phyloP scores from a whole-genome alignment of 2,113 vertebrate genomes.

The Melanotaenia duboulayi region DNA sequence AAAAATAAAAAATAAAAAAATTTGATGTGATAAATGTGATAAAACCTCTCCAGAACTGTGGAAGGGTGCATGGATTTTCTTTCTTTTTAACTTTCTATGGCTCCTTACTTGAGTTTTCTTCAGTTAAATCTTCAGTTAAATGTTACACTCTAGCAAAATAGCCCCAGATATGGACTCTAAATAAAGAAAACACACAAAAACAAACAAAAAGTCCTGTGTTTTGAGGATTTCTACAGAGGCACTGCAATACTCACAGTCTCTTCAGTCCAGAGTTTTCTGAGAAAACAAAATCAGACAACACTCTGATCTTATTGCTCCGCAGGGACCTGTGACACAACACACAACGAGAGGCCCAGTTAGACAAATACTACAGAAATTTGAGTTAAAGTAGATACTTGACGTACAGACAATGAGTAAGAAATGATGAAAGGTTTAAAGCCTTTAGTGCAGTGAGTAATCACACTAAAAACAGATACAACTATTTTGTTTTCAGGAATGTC shows the following conservation, averaged over 20 bases:
- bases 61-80: not conserved
- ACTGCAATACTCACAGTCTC: conserved; percentile 79
- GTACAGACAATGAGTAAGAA: not conserved
- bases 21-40: too few relatives aligned
- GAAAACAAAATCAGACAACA: conserved; percentile 82
- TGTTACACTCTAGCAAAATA: not conserved
- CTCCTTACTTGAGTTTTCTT: too few relatives aligned
- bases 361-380: not conserved
- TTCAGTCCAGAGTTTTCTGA: conserved; percentile 77
- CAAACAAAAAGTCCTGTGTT: not conserved
- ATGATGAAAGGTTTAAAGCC: not conserved
- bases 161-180: not conserved
- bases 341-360: not conserved
- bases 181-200: not conserved
- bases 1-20: too few relatives aligned
- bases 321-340: conserved; percentile 78
- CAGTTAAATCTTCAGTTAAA: not conserved
- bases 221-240: not conserved
- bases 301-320: conserved; percentile 78
- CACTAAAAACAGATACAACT: not conserved
- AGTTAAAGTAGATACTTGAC: not conserved
- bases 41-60: too few relatives aligned
- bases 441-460: not conserved
- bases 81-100: too few relatives aligned
- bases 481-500: not conserved